Evolutionary conservation across 2,113 vertebrate species (phyloP).

Genomic region (Sander lucioperca): DNA sequence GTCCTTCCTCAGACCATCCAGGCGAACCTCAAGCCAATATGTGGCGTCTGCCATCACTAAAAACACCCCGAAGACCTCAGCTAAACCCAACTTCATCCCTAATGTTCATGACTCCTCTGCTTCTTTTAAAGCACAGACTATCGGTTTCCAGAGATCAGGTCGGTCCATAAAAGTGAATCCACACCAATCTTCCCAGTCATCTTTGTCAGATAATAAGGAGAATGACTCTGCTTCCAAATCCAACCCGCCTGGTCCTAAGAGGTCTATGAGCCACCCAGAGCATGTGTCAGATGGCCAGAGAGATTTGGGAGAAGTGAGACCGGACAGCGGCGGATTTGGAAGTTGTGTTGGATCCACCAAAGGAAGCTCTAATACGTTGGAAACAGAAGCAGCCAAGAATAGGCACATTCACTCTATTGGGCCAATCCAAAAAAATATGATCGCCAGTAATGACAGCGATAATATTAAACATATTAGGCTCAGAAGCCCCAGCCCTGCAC

Average conservation of each 20-base stretch:
- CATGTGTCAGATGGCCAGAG: constrained; percentile 48
- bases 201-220: constrained; percentile 49
- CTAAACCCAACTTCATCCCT: constrained; percentile 46
- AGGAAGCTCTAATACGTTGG: constrained; percentile 40
- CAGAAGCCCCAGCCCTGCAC: constrained; percentile 42
- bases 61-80: constrained; percentile 70
- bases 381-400: constrained; percentile 51
- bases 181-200: constrained; percentile 39
- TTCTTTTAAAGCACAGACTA: constrained; percentile 31
- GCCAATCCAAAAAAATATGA: constrained; percentile 31
- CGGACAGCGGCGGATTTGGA: constrained; percentile 29
- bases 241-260: constrained; percentile 41
- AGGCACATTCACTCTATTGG: constrained; percentile 37
- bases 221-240: constrained; percentile 40
- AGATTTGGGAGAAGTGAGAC: constrained; percentile 34
- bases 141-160: constrained; percentile 58
- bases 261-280: constrained; percentile 65
- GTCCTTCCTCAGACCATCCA: constrained; percentile 87
- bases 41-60: constrained; percentile 92
- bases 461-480: constrained; percentile 24
- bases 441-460: constrained; percentile 30
- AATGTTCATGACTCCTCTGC: constrained; percentile 40
- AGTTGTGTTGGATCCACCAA: constrained; percentile 37
- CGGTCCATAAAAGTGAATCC: constrained; percentile 59
- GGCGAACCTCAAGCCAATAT: constrained; percentile 94